A percentile compares a stretch with the other conserved stretches of the same genome.
These are phyloP conservation scores for Eubasilissa splendida DNA, from an alignment of 2,888 invertebrate genomes.

Conservation along the genomic window DNA sequence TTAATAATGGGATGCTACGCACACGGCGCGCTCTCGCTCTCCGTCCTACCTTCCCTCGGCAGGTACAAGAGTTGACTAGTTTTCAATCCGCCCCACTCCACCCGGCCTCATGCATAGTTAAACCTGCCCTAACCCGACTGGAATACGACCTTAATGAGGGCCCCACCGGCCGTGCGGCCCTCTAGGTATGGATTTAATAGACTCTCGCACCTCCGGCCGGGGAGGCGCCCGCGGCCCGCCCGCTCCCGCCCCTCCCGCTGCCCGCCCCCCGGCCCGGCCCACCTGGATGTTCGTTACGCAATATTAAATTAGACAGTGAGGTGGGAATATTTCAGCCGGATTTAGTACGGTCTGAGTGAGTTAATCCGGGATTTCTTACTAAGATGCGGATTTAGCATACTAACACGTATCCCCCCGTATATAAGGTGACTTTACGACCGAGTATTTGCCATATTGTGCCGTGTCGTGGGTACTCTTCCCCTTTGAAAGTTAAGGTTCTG, in stretches of 20 bases:
- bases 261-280: background rate
- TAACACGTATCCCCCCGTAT: background rate
- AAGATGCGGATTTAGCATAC: background rate
- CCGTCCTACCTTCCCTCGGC: too few relatives aligned
- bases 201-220: slow-evolving; percentile 3
- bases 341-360: slow-evolving; percentile 8
- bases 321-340: slow-evolving; percentile 7
- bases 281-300: slow-evolving; percentile 4
- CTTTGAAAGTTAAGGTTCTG: too few relatives aligned
- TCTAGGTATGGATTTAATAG: slow-evolving; percentile 18
- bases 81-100: background rate
- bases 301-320: slow-evolving; percentile 1
- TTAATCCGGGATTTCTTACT: slow-evolving; percentile 12
- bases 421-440: background rate
- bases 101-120: slow-evolving; percentile 2
- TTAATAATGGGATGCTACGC: too few relatives aligned
- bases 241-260: background rate
- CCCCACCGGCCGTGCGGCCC: background rate
- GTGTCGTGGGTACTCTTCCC: too few relatives aligned
- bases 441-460: too few relatives aligned
- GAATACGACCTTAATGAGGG: slow-evolving; percentile 18
- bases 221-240: background rate
- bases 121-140: background rate
- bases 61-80: too few relatives aligned
- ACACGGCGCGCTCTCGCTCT: too few relatives aligned